These are phyloP conservation scores for Drosophila seguyi DNA, from an alignment of 1,140 invertebrate species.

Conservation along the genomic window DNA sequence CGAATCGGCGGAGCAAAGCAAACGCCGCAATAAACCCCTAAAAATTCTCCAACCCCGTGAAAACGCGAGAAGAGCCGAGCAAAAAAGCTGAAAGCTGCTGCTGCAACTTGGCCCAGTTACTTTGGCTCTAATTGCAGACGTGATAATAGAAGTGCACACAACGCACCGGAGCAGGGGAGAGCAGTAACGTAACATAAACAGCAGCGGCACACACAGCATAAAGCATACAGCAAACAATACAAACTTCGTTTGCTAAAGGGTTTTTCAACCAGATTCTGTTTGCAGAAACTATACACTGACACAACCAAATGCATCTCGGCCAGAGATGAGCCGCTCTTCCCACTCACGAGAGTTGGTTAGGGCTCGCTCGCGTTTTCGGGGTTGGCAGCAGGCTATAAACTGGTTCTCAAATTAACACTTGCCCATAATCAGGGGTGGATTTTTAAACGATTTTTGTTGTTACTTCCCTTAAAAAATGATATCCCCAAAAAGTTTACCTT, in stretches of 20 bases:
- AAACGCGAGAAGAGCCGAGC: constrained; percentile 49
- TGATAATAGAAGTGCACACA: constrained; percentile 69
- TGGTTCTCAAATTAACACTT: constrained; percentile 37
- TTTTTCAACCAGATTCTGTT: constrained; percentile 61
- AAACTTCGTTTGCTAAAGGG: constrained; percentile 63
- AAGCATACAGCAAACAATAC: constrained; percentile 43
- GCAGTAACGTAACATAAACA: not conserved
- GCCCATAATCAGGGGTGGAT: constrained; percentile 19
- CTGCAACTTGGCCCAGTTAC: constrained; percentile 77
- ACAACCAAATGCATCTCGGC: constrained; percentile 29
- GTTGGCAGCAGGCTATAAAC: constrained; percentile 33
- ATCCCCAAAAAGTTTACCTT: constrained; percentile 3
- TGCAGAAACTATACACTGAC: constrained; percentile 35
- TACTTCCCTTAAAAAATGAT: constrained; percentile 12
- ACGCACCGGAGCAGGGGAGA: not conserved
- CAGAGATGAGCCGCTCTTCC: constrained; percentile 22
- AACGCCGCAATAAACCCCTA: constrained; percentile 75
- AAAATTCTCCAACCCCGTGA: constrained; percentile 55
- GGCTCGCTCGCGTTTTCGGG: constrained; percentile 10
- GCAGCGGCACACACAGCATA: constrained; percentile 38
- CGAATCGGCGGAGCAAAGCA: constrained; percentile 79
- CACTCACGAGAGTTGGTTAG: constrained; percentile 11
- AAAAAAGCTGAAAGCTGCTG: constrained; percentile 45
- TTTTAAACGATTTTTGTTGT: constrained; percentile 5
- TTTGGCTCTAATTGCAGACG: constrained; percentile 77